A percentile compares a stretch with the other conserved stretches of the same genome.
Conservation (phyloP, 2,113 vertebrate genomes). For the Platysternon megacephalum region DNA sequence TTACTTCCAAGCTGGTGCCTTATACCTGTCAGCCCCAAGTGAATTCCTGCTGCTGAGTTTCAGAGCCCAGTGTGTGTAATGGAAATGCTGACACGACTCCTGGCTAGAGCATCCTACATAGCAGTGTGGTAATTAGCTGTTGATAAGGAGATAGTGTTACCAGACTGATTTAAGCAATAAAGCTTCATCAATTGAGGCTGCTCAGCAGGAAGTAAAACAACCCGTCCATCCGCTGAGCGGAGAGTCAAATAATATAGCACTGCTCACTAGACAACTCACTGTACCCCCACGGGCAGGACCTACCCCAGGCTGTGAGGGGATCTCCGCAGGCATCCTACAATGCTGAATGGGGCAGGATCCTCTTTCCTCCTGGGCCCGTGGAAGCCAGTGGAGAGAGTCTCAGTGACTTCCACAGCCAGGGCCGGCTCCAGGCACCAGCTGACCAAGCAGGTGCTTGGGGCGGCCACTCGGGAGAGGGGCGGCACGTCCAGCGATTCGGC, state of each 20-base stretch:
- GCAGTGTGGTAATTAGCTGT: accelerated
- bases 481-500: no score
- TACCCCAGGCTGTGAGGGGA: background rate
- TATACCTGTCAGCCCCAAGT: accelerated
- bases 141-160: accelerated
- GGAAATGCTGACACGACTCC: background rate
- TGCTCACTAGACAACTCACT: background rate
- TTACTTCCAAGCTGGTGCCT: background rate
- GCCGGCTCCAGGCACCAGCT: no score
- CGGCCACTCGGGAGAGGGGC: no score
- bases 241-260: background rate
- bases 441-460: no score
- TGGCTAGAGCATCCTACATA: accelerated
- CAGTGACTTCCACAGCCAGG: background rate
- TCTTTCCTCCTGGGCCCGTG: background rate
- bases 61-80: accelerated
- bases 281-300: background rate
- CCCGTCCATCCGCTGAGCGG: accelerated
- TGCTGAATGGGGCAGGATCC: no score
- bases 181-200: accelerated
- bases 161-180: background rate
- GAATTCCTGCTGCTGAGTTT: background rate
- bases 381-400: background rate
- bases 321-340: background rate
- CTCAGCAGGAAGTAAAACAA: background rate